A percentile compares a stretch with the other conserved stretches of the same genome.
Conservation (phyloP, 2,888 invertebrate species). For the Drosophila vallismaia region DNA sequence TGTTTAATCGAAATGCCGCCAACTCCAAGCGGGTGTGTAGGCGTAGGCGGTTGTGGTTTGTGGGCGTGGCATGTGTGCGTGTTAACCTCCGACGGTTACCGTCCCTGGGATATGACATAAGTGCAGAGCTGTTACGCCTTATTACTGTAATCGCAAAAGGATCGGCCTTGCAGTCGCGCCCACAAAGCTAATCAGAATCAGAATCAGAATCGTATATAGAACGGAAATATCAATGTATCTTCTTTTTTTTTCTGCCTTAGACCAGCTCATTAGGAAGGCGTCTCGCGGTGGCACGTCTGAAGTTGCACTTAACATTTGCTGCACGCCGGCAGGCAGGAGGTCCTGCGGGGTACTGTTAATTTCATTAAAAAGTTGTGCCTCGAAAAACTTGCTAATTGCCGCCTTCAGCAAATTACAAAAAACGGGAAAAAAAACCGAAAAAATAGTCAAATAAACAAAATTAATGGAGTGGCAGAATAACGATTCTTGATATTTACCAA, state of each 20-base stretch:
- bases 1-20: slow-evolving; percentile 73
- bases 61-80: slow-evolving; percentile 46
- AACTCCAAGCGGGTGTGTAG: slow-evolving; percentile 8
- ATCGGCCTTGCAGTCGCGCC: slow-evolving; percentile 35
- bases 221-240: slow-evolving; percentile 8
- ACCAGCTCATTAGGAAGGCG: slow-evolving; percentile 28
- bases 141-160: slow-evolving; percentile 33
- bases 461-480: no score
- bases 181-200: slow-evolving; percentile 30
- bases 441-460: not conserved
- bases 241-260: not conserved
- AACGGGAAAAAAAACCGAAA: not conserved
- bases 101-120: slow-evolving; percentile 68
- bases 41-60: not conserved
- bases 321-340: slow-evolving; percentile 1
- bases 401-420: slow-evolving; percentile 13
- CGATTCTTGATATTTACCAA: slow-evolving; percentile 17
- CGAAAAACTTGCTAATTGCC: slow-evolving; percentile 53
- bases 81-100: slow-evolving; percentile 25
- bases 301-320: slow-evolving; percentile 40
- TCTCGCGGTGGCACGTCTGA: slow-evolving; percentile 34
- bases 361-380: slow-evolving; percentile 65
- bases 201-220: slow-evolving; percentile 6
- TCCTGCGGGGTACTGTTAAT: slow-evolving; percentile 46
- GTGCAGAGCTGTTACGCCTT: slow-evolving; percentile 46